phyloP scores from a whole-genome alignment of 2,888 invertebrate genomes.

The Dolichomitus sp. region DNA sequence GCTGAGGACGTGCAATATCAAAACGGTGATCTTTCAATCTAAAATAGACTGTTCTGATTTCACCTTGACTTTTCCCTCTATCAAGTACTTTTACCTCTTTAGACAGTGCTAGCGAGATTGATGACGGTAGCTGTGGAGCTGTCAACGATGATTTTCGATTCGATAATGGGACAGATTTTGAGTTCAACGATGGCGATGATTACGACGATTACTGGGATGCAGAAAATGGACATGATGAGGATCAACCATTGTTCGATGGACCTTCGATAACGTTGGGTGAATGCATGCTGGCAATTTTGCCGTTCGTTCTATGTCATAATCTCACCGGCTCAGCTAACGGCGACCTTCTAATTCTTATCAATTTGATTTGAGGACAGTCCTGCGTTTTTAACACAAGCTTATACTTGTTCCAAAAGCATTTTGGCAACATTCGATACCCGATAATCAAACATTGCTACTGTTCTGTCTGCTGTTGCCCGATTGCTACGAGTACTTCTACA shows the following conservation, averaged over 20 bases:
- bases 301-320: not conserved
- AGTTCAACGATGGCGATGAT: not conserved
- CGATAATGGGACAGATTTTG: not conserved
- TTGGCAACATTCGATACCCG: slow-evolving; percentile 32
- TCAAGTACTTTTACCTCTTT: too few species aligned
- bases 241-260: slow-evolving; percentile 24
- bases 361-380: slow-evolving; percentile 39
- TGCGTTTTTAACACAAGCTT: slow-evolving; percentile 39
- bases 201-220: not conserved
- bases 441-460: not conserved
- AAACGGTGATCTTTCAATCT: too few species aligned
- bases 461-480: too few species aligned
- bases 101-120: not conserved
- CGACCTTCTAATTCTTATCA: slow-evolving; percentile 16
- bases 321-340: slow-evolving; percentile 14
- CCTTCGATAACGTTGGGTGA: slow-evolving; percentile 24
- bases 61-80: too few species aligned
- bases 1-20: too few species aligned
- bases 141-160: not conserved
- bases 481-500: too few species aligned
- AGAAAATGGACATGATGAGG: not conserved
- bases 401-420: slow-evolving; percentile 59
- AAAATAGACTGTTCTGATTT: too few species aligned
- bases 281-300: slow-evolving; percentile 17
- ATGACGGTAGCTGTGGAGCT: too few species aligned